Percentiles rank a stretch among this genome's conserved stretches.
Conservation (phyloP, 2,888 invertebrate genomes). For the Thecophora atra region DNA sequence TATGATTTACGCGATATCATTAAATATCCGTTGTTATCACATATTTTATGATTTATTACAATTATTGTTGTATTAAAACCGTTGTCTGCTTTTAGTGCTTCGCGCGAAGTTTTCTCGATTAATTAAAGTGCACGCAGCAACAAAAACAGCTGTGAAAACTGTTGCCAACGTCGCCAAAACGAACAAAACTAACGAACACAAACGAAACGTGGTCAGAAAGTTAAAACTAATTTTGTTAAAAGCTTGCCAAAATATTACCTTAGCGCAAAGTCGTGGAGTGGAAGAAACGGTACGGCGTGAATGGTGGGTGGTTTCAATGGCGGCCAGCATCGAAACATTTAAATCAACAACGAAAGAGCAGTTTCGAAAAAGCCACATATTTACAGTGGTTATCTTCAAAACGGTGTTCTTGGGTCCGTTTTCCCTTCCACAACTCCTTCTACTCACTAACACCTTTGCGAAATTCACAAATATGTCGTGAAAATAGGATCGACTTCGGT, state of each 20-base stretch:
- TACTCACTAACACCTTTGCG: no score
- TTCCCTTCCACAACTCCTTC: neutral
- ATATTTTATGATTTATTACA: neutral
- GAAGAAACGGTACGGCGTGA: no score
- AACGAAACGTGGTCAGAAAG: conserved; percentile 64
- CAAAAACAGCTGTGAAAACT: conserved; percentile 39
- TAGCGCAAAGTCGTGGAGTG: no score
- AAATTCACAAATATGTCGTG: no score
- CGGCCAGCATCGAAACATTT: no score
- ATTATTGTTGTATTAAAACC: conserved; percentile 7
- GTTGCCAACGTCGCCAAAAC: conserved; percentile 58
- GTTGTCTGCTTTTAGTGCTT: conserved; percentile 11
- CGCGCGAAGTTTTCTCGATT: conserved; percentile 13
- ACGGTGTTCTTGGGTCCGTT: neutral
- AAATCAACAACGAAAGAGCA: no score
- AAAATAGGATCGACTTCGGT: no score
- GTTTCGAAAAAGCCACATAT: no score
- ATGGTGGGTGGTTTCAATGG: no score
- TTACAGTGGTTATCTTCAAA: neutral
- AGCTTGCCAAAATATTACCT: conserved; percentile 50
- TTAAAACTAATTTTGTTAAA: conserved; percentile 65
- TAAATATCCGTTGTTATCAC: neutral
- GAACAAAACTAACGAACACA: conserved; percentile 60
- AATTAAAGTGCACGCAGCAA: conserved; percentile 22
- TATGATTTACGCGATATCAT: neutral